Evolutionary conservation across 2,797 vertebrate species (phyloP), one percentile per base, ranked within the genome.

Genomic region (Aldrovandia affinis): DNA sequence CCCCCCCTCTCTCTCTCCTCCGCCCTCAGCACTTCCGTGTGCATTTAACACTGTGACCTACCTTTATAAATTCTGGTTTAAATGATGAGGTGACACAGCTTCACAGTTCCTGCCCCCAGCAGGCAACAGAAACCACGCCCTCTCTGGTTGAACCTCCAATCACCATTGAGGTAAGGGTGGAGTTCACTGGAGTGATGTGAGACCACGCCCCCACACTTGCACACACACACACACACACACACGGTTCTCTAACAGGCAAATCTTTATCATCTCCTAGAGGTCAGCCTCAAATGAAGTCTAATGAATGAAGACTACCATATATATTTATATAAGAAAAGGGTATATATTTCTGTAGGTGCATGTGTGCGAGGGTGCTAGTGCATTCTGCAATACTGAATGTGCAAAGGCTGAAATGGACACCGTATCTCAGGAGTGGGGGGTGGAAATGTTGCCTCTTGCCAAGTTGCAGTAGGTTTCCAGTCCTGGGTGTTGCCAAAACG

Each of bases 401-500:
- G 81, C 65, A 30, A 54, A 52, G n/a, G 81, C 80, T 83, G 78
- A 83, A 81, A 77, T 18, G 20, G 77, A 81, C 68, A 81, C 68
- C 55, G 8, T 52, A 44, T 44, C 55, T 79, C 22, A 63, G 36
- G 36, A 36, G 15, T 36, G 63, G 65, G 80, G 75, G n/a, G 70
- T 78, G n/a, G 73, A 78, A 78, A 85, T 82, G 44, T 85, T 50
- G 75, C 36, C 83, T 75, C 54, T 73, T 73, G 77, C 61, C 28
- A 33, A 77, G 78, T 50, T 80, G 55, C 63, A 33, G 79, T 83
- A 81, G 28, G 52, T 86, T 83, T 83, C 78, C 82, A 83, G 57
- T 57, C 42, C 78, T 50, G 28, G 36, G 30, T 59, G 70, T 52
- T 85, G 83, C 80, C 83, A 84, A 28, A 85, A 77, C n/a, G 28